Base-by-base conservation (phyloP, 2,888 invertebrate species). In the Lasius fuliginosus region DNA sequence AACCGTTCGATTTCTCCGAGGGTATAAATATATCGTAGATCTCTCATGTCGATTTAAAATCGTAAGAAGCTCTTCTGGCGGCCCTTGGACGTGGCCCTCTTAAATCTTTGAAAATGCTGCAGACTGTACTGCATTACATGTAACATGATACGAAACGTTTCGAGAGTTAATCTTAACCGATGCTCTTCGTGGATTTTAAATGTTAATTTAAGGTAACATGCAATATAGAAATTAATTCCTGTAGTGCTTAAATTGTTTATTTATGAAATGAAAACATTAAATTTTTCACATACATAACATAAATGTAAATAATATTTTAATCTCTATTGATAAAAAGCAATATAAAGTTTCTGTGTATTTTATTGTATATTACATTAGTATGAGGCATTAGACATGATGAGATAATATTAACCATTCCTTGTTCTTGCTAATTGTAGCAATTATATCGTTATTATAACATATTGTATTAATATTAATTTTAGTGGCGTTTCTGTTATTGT, bases 61-160 rank as follows among this genome's bases (percentile, higher is more conserved):
- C 46, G 42, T 11, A 46, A 11, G n/a, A 33, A 71, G 6, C 18
- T 53, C 8, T 36, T 18, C 33, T 30, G 12, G 46, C 12, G 8
- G 9, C 8, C 27, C 40, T 42, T 15, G 30, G 8, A 46, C 67
- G 42, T 27, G 42, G 8, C 15, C 42, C 27, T 53, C 12, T 71
- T 81, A 36, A 81, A 81, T 81, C 5, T 73, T 73, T 77, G 36
- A 77, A 33, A 58, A 67, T 60, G 23, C 23, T 46, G 46, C 58
- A 46, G 30, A 33, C 33, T 60, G 33, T 68, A 58, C 18, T 15
- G 56, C 18, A 58, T 79, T 46, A 60, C 30, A 12, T 30, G 27
- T 68, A 56, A 68, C 36, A 18, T 8, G 23, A 33, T 18, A 18
- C 18, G 23, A 12, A 67, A 68, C 30, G 36, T 74, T 79, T 42